Base-by-base conservation (phyloP, 1,140 invertebrate species). In the Scaptomyza graminum region DNA sequence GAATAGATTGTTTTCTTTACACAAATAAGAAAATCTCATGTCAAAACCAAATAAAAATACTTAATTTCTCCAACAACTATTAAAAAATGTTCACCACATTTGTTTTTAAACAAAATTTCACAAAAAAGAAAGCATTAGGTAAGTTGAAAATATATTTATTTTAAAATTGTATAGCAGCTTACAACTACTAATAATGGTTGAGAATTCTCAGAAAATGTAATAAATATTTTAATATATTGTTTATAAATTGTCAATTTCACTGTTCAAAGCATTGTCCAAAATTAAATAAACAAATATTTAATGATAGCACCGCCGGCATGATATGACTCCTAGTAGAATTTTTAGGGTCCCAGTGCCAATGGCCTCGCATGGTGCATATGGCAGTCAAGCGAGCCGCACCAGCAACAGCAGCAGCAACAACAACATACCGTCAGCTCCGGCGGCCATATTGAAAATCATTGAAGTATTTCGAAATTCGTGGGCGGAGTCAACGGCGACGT, bases 391-490 rank as follows among this genome's bases (percentile, higher is more conserved):
- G 57, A 68, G 15, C 54, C 34, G 18, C 18, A 31, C 5, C 28
- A 31, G 28, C 28, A 31, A 7, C 28, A 31, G 28, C 18, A 47
- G 43, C 61, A 47, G 49, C 75, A 79, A 52, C 56, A 72, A 60
- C 63, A 54, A 34, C 15, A 50, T 54, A 15, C 31, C 9, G 61
- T 37, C 41, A 37, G 62, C 78, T 52, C 49, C 63, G 79, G 82
- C 87, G 79, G 90, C 90, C 90, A 91, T 91, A 87, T 91, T 91
- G 90, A 90, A 91, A 91, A 79, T 90, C 79, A 91, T 67, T 91
- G 72, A 89, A 90, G 76, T 90, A 90, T 90, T 90, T 90, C 90
- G 87, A 90, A 90, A 78, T 22, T 54, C 18, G 79, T 84, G 76
- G 90, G 90, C 89, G 90, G 89, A 89, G 83, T 50, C 74, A 57